Percentiles rank a stretch among this genome's conserved stretches.
Conservation (phyloP, 2,797 vertebrate genomes). For the Erethizon dorsatum region DNA sequence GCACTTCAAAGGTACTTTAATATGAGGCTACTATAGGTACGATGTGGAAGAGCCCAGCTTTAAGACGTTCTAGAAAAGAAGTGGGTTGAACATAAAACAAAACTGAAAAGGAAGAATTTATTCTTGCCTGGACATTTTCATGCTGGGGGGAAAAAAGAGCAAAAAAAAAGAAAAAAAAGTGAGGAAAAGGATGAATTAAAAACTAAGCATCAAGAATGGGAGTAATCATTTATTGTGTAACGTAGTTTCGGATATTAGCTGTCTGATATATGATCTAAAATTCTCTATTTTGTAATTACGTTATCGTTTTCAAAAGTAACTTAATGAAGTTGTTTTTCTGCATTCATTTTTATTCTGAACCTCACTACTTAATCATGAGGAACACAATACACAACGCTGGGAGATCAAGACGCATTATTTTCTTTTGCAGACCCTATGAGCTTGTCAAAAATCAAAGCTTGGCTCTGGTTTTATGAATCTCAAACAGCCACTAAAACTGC, state of each 20-base stretch:
- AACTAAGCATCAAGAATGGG: neutral
- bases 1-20: neutral
- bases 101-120: neutral
- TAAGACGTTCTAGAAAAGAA: neutral
- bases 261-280: neutral
- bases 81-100: neutral
- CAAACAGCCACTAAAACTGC: neutral
- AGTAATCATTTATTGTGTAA: neutral
- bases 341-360: constrained; percentile 35
- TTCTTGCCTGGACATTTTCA: neutral
- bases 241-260: neutral
- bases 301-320: constrained; percentile 16
- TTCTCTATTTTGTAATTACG: neutral
- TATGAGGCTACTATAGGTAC: rapidly evolving
- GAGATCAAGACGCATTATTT: neutral
- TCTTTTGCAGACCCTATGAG: neutral
- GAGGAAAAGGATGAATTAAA: neutral
- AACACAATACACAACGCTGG: neutral
- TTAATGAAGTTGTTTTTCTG: constrained; percentile 20
- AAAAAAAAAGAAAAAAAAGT: neutral
- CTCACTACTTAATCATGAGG: neutral
- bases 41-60: neutral
- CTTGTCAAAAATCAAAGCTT: neutral
- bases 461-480: constrained; percentile 33
- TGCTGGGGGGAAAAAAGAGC: rapidly evolving